Evolutionary conservation across 2,888 invertebrate genomes (phyloP), one percentile per base, ranked within the genome.

Genomic region (Andrena hattorfiana): DNA sequence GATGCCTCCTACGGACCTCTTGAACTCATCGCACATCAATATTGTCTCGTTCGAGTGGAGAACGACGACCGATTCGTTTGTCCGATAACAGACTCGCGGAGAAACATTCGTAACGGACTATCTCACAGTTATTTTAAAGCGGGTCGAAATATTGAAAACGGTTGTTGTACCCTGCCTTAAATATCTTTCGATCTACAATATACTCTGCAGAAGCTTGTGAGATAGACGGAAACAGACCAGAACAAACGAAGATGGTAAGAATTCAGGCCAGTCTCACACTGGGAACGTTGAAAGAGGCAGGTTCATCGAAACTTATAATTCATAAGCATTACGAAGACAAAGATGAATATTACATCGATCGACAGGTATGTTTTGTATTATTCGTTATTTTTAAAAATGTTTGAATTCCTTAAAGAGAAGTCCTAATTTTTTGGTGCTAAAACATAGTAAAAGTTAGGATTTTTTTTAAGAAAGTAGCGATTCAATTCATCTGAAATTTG

Each of bases 281-380:
- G 13, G 35, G 49, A 64, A 49, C 54, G 35, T 51, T 23, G 28
- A 23, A 16, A 49, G 16, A 20, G 20, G 62, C n/a, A 28, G 51
- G 59, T 69, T 72, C 49, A 75, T 77, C 59, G 63, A 68, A 51
- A 78, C 66, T 76, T 70, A 67, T 59, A 82, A 83, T 68, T 83
- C 80, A 81, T 67, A 70, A 76, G 77, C 85, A 87, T 87, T 82
- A 84, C 80, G 85, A 85, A 77, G 90, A 91, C 32, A 89, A 89
- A 90, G 89, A 90, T 86, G 86, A 87, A 90, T 91, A 90, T 89
- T 85, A 76, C 73, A 73, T 81, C 85, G 83, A 83, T 81, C 86
- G 76, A 72, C 89, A 89, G 84, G 89, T 85, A 84, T 84, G 82
- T 85, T 81, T 81, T 28, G 81, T 83, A 89, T 87, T 85, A 81